A percentile compares a stretch with the other conserved stretches of the same genome.
Evolutionary conservation across 1,140 invertebrate species (phyloP).

Genomic region (Glossosoma conforme): DNA sequence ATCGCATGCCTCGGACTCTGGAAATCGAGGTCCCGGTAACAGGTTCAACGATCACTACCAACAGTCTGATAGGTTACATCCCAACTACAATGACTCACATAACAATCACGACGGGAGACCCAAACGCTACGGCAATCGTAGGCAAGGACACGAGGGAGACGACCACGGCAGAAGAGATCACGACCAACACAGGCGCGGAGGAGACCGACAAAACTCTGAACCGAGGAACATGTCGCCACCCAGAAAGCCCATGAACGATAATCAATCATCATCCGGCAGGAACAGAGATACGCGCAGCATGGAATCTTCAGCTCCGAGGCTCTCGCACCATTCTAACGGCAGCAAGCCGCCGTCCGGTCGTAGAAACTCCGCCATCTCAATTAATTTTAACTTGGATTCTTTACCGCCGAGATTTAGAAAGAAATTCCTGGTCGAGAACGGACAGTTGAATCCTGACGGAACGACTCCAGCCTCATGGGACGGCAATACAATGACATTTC

Average conservation of each 20-base stretch:
- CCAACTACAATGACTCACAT: conserved; percentile 11
- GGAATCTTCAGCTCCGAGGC: conserved; percentile 44
- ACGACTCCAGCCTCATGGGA: conserved; percentile 6
- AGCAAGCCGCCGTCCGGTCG: conserved; percentile 47
- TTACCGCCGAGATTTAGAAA: conserved; percentile 49
- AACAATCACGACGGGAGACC: conserved; percentile 21
- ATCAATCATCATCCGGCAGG: conserved; percentile 35
- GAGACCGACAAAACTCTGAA: conserved; percentile 44
- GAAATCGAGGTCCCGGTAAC: conserved; percentile 4
- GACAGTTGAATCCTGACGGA: conserved; percentile 30
- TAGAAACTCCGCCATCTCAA: conserved; percentile 44
- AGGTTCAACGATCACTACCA: conserved; percentile 2
- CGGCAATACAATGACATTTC: conserved; percentile 16
- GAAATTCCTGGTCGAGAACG: conserved; percentile 46
- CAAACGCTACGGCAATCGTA: conserved; percentile 23
- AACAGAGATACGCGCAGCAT: conserved; percentile 49
- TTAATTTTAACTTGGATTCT: conserved; percentile 43
- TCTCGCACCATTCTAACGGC: conserved; percentile 36
- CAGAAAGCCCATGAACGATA: conserved; percentile 35
- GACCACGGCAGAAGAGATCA: conserved; percentile 9
- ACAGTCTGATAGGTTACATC: conserved; percentile 4
- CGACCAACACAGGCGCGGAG: conserved; percentile 28
- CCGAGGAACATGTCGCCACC: conserved; percentile 44
- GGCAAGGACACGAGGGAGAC: conserved; percentile 13
- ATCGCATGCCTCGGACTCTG: background rate